phyloP scores from a whole-genome alignment of 2,797 vertebrate species.

The Macroramphosus scolopax region DNA sequence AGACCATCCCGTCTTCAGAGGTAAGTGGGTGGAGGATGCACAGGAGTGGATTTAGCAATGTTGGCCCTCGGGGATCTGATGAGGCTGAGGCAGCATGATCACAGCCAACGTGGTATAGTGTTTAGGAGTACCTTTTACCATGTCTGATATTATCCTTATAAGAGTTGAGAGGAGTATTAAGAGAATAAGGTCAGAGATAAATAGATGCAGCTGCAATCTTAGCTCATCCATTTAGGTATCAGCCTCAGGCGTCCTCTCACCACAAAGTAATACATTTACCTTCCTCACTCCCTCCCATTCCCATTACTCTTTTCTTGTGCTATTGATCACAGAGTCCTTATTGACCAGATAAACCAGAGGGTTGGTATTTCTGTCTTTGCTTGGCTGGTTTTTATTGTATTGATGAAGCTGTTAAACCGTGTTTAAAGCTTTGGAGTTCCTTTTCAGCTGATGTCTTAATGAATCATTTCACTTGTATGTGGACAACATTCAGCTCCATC shows the following conservation, averaged over 20 bases:
- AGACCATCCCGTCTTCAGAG: conserved; percentile 88
- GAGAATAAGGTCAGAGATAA: conserved; percentile 39
- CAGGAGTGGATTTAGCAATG: conserved; percentile 28
- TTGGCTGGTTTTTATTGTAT: neutral
- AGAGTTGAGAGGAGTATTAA: conserved; percentile 9
- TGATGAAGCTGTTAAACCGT: neutral
- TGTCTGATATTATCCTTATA: conserved; percentile 46
- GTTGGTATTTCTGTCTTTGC: neutral
- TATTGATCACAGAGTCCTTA: neutral
- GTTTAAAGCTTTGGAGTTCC: neutral
- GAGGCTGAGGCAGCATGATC: conserved; percentile 65
- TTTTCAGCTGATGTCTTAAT: neutral
- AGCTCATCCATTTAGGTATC: too few species aligned
- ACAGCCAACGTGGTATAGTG: conserved; percentile 63
- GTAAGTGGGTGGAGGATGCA: conserved; percentile 71
- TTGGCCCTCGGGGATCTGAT: conserved; percentile 43
- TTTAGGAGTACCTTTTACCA: conserved; percentile 43
- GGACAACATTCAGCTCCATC: too few species aligned
- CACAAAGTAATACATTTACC: conserved; percentile 6
- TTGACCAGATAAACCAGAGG: neutral
- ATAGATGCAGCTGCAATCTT: conserved; percentile 41
- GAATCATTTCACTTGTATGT: neutral
- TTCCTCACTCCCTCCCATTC: conserved; percentile 5
- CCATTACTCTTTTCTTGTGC: conserved; percentile 5
- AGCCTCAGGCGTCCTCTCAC: conserved; percentile 11